Percentiles rank a stretch among this genome's conserved stretches.
Evolutionary conservation across 2,797 vertebrate species (phyloP).

Genomic region (Myotis myotis): DNA sequence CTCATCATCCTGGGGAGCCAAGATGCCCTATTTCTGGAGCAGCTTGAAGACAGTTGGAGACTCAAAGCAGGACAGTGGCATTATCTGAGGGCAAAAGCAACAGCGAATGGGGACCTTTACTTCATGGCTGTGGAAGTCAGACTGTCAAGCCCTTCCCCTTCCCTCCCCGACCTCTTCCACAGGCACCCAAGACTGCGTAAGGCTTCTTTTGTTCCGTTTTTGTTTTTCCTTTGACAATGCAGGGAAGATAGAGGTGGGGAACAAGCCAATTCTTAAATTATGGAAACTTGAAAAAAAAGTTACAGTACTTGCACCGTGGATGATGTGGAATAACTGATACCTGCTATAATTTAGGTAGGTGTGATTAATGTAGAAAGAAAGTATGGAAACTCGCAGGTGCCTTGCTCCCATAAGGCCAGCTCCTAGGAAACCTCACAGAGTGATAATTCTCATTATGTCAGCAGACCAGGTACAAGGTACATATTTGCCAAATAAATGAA

Average conservation of each 20-base stretch:
- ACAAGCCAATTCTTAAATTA: background rate
- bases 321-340: background rate
- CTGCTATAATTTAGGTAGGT: background rate
- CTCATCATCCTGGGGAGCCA: background rate
- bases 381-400: too few relatives aligned
- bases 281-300: background rate
- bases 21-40: background rate
- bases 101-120: background rate
- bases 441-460: background rate
- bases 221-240: background rate
- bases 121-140: background rate
- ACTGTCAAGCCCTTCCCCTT: too few relatives aligned
- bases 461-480: background rate
- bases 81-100: background rate
- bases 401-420: too few relatives aligned
- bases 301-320: background rate
- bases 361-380: background rate
- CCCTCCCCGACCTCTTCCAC: background rate
- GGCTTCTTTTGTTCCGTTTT: background rate
- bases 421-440: background rate
- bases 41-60: background rate
- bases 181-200: background rate
- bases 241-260: background rate
- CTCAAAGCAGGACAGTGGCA: background rate
- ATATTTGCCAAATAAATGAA: too few relatives aligned